Evolutionary conservation across 2,113 vertebrate genomes (phyloP).

Genomic region (Taurulus bubalis): DNA sequence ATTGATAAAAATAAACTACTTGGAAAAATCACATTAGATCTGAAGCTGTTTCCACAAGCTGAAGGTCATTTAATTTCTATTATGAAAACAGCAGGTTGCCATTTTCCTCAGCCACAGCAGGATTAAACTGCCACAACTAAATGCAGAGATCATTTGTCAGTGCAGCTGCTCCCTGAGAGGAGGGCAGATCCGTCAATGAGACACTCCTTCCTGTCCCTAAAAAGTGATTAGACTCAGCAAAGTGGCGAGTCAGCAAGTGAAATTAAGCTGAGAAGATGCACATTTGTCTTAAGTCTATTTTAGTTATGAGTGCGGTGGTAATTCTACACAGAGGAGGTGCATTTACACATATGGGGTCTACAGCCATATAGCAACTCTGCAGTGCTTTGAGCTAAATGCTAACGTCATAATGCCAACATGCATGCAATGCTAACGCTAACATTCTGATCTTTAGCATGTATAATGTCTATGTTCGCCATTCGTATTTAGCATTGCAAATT

Average conservation of each 20-base stretch:
- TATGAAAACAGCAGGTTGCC: slow-evolving; percentile 42
- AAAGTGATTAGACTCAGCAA: slow-evolving; percentile 49
- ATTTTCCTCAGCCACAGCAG: slow-evolving; percentile 32
- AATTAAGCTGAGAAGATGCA: slow-evolving; percentile 19
- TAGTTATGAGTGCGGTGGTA: background rate
- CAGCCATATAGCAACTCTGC: background rate
- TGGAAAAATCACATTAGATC: background rate
- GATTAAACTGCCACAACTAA: slow-evolving; percentile 49
- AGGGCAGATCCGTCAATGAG: slow-evolving; percentile 26
- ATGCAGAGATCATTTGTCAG: slow-evolving; percentile 54
- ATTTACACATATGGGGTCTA: background rate
- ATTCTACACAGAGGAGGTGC: background rate
- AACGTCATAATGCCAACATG: background rate
- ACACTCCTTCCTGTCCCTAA: slow-evolving; percentile 41
- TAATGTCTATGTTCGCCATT: background rate
- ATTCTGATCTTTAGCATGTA: background rate
- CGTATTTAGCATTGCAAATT: background rate
- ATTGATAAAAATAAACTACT: background rate
- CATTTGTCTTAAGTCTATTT: background rate
- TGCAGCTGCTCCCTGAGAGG: slow-evolving; percentile 11
- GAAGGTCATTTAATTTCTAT: slow-evolving; percentile 39
- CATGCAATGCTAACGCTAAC: background rate
- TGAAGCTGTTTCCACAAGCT: background rate
- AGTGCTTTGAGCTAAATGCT: background rate
- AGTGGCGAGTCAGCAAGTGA: slow-evolving; percentile 35